Evolutionary conservation across 2,797 vertebrate genomes (phyloP).

Genomic region (Chelmon rostratus): DNA sequence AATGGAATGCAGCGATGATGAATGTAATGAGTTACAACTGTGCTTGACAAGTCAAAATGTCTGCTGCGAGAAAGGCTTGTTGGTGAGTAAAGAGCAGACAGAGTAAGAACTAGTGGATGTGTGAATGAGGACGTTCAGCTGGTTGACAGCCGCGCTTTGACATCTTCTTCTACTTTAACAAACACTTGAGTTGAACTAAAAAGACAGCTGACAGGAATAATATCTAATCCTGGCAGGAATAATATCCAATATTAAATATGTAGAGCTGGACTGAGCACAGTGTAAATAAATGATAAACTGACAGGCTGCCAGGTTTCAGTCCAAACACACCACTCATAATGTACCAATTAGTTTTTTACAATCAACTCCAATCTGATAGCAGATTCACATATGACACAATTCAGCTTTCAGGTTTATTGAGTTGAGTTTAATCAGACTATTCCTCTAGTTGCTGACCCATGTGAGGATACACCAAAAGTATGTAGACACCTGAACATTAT

Average conservation of each 20-base stretch:
- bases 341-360: background rate
- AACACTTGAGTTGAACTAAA: slow-evolving; percentile 43
- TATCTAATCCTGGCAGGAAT: slow-evolving; percentile 20
- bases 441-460: background rate
- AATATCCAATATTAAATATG: slow-evolving; percentile 14
- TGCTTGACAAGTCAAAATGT: slow-evolving; percentile 19
- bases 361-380: background rate
- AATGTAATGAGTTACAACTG: slow-evolving; percentile 46
- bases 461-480: background rate
- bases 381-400: background rate
- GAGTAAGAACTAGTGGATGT: background rate
- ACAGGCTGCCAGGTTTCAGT: background rate
- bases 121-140: slow-evolving; percentile 39
- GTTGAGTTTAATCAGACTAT: background rate
- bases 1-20: slow-evolving; percentile 40
- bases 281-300: slow-evolving; percentile 34
- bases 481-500: background rate
- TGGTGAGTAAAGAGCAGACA: slow-evolving; percentile 12
- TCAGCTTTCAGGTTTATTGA: background rate
- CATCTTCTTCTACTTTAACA: slow-evolving; percentile 39
- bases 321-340: slow-evolving; percentile 1
- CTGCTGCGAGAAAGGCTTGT: slow-evolving; percentile 10
- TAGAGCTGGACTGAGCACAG: slow-evolving; percentile 11
- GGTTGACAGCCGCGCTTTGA: slow-evolving; percentile 28
- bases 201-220: background rate